These are phyloP conservation scores for Chloroclystis v-ata DNA, from an alignment of 2,888 invertebrate genomes.

Conservation along the genomic window DNA sequence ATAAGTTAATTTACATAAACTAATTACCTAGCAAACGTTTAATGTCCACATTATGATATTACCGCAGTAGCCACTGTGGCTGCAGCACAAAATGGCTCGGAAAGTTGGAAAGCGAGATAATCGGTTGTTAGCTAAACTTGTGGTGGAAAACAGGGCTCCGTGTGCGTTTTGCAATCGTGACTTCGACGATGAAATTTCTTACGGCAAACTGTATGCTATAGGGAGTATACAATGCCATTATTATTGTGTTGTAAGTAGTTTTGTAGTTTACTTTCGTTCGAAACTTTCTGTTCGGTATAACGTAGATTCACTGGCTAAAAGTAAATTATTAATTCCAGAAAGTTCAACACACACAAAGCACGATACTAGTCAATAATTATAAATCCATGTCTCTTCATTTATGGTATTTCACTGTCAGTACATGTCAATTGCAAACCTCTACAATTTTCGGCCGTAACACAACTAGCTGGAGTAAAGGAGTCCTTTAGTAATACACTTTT, in stretches of 20 bases:
- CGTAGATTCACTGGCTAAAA: too few relatives aligned
- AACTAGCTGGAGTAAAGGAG: too few relatives aligned
- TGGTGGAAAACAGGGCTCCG: constrained; percentile 44
- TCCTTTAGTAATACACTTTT: background rate
- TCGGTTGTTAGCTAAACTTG: constrained; percentile 47
- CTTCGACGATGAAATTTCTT: constrained; percentile 73
- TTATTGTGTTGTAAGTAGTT: constrained; percentile 83
- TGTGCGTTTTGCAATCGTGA: constrained; percentile 76
- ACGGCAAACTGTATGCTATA: constrained; percentile 76
- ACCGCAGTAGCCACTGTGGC: background rate
- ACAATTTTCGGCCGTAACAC: too few relatives aligned
- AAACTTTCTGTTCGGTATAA: too few relatives aligned
- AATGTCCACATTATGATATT: background rate
- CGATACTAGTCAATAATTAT: too few relatives aligned
- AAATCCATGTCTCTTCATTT: too few relatives aligned
- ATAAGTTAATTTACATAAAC: too few relatives aligned
- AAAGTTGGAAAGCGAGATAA: constrained; percentile 26
- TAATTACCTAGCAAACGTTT: background rate
- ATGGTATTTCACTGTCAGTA: too few relatives aligned
- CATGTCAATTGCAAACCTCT: too few relatives aligned
- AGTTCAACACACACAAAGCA: too few relatives aligned
- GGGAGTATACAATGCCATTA: constrained; percentile 82
- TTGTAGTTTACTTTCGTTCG: too few relatives aligned
- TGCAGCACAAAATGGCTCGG: constrained; percentile 33
- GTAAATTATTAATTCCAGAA: too few relatives aligned